A percentile compares a stretch with the other conserved stretches of the same genome.
Evolutionary conservation across 2,797 vertebrate species (phyloP).

Genomic region (Helarctos malayanus): DNA sequence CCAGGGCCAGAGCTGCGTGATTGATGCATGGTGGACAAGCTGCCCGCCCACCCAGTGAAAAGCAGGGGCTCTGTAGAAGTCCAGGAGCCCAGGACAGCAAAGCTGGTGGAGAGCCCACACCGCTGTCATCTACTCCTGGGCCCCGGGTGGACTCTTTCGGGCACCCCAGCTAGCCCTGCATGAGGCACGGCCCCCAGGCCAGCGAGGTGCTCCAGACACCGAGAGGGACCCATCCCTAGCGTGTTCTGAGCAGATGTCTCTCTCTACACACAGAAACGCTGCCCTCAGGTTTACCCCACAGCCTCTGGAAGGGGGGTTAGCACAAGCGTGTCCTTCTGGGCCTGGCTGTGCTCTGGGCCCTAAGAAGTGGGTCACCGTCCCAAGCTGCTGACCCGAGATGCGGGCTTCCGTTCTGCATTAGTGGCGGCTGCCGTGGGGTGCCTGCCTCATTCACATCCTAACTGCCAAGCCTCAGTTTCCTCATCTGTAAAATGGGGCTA

Average conservation of each 20-base stretch:
- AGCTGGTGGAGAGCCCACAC: neutral
- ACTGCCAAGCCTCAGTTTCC: neutral
- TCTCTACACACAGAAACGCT: neutral
- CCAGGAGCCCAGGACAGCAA: fast-evolving
- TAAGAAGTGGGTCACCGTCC: neutral
- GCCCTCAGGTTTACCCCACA: neutral
- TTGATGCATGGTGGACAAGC: neutral
- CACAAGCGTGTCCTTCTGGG: neutral
- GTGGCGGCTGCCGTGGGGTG: fast-evolving
- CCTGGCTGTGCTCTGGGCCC: fast-evolving
- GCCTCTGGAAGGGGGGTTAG: neutral
- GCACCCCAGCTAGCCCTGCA: too few species aligned
- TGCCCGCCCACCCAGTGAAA: fast-evolving
- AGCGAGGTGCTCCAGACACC: neutral
- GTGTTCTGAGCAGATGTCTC: neutral
- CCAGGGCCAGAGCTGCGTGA: fast-evolving
- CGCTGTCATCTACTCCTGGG: neutral
- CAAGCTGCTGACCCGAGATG: neutral
- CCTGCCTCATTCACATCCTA: neutral
- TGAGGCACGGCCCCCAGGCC: fast-evolving
- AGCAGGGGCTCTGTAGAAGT: neutral
- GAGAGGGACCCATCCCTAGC: neutral
- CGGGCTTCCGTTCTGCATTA: neutral
- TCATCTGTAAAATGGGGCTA: neutral
- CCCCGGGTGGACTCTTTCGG: neutral